These are phyloP conservation scores for Danio tinwini DNA, from an alignment of 2,797 vertebrate genomes.

Conservation along the genomic window DNA sequence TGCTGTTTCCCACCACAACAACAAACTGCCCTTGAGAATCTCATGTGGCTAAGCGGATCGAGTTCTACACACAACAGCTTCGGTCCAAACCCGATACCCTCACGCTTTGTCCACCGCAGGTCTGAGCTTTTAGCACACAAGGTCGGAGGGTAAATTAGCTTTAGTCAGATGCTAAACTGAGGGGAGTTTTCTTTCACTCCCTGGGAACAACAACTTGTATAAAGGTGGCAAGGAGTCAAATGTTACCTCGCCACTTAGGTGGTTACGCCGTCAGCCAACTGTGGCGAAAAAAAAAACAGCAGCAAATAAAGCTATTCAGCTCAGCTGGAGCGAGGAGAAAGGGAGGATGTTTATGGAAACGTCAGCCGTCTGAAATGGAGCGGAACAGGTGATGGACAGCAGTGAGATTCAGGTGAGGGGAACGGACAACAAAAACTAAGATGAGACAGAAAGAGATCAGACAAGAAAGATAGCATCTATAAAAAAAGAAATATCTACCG, in stretches of 20 bases:
- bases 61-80: conserved; percentile 49
- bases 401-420: conserved; percentile 4
- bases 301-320: conserved; percentile 45
- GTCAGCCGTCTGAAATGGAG: conserved; percentile 45
- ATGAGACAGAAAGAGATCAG: background rate
- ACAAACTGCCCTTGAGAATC: conserved; percentile 46
- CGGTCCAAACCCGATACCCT: conserved; percentile 49
- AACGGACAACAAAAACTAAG: background rate
- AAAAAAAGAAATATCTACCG: background rate
- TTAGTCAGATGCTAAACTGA: conserved; percentile 54
- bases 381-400: conserved; percentile 49
- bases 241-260: conserved; percentile 42
- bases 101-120: conserved; percentile 15
- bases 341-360: conserved; percentile 59
- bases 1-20: conserved; percentile 67
- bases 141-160: conserved; percentile 56
- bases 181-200: conserved; percentile 36
- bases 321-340: conserved; percentile 25
- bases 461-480: background rate
- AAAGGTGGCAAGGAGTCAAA: conserved; percentile 50
- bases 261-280: conserved; percentile 41
- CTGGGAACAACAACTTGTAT: conserved; percentile 47
- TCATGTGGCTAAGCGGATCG: conserved; percentile 45
- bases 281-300: conserved; percentile 35
- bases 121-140: conserved; percentile 43